Evolutionary conservation across 2,797 vertebrate genomes (phyloP), one percentile per base, ranked within the genome.

Genomic region (Phylloscopus collybita): DNA sequence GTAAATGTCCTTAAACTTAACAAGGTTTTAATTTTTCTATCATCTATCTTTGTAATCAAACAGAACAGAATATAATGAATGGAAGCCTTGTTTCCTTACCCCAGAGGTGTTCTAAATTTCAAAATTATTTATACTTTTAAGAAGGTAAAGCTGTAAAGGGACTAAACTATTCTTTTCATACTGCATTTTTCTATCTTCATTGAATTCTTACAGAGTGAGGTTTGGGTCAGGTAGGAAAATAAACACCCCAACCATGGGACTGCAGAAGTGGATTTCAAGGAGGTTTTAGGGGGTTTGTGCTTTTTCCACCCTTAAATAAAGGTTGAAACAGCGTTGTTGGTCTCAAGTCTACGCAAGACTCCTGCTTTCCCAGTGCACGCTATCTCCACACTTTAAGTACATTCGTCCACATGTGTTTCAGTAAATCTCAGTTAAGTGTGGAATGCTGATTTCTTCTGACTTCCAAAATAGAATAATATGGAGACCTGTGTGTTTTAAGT

Each of bases 391-490:
- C 73, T 90, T 62, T 81, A 84, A 94, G 82, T 85, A 71, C 29
- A 51, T 89, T 94, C n/a, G 59, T 53, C 40, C 25, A 6, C 18
- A 2, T 74, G 57, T 90, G 54, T 76, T 51, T 84, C 91, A 73
- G 92, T 88, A 95, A 97, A 97, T 97, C 93, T 95, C 84, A 84
- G 78, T 86, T 93, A 92, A 95, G 71, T 92, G 82, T 94, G 88
- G 93, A 93, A 97, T 87, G 86, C 79, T 97, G 93, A 97, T 97
- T 93, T 96, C 64, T 94, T 96, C 92, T 88, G 93, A 97, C 93
- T 97, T 93, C 72, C 79, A 97, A 97, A 96, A 94, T 92, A 97
- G 95, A 93, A 62, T 94, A 91, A 96, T 97, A 97, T 95, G 78
- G 82, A 91, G 94, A 97, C 88, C 70, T 96, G 82, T 80, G 84